Evolutionary conservation across 1,140 invertebrate genomes (phyloP).

Genomic region (honey bee (Apis mellifera)): Amel_HAv3.1 CM009944.2:8922001-8922500

Average conservation of each 20-base stretch:
- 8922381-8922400: neutral
- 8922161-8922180: slow-evolving; percentile 13
- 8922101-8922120: slow-evolving; percentile 79
- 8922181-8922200: slow-evolving; percentile 1
- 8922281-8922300: no score
- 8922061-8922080: slow-evolving; percentile 66
- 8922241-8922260: no score
- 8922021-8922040: slow-evolving; percentile 81
- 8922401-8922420: neutral
- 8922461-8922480: slow-evolving; percentile 30
- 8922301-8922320: no score
- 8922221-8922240: no score
- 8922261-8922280: no score
- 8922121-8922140: slow-evolving; percentile 78
- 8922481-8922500: slow-evolving; percentile 24
- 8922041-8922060: slow-evolving; percentile 77
- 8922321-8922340: no score
- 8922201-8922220: neutral
- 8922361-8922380: no score
- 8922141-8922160: slow-evolving; percentile 36
- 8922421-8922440: slow-evolving; percentile 52
- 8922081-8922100: slow-evolving; percentile 63
- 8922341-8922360: neutral
- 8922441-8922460: neutral
- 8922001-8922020: slow-evolving; percentile 77